Percentiles rank a stretch among this genome's conserved stretches.
phyloP scores from a whole-genome alignment of 2,797 vertebrate species.

The Echeneis naucrates region DNA sequence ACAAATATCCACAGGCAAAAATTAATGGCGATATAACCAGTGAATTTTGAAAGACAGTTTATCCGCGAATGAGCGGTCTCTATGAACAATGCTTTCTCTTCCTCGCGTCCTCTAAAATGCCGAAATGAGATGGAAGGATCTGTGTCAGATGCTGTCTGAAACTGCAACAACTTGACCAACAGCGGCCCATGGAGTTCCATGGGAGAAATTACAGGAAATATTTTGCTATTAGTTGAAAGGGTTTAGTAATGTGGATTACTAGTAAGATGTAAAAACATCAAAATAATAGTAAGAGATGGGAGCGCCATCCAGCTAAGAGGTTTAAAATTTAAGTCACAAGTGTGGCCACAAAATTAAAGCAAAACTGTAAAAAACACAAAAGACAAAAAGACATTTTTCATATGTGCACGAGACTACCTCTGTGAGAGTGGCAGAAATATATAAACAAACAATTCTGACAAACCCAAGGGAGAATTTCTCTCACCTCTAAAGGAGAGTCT shows the following conservation, averaged over 20 bases:
- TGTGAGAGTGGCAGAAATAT: neutral
- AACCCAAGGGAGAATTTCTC: fast-evolving
- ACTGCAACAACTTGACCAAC: conserved; percentile 52
- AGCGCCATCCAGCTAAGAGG: fast-evolving
- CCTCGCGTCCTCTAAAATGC: conserved; percentile 17
- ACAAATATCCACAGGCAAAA: neutral
- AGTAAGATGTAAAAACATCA: neutral
- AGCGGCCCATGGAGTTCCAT: conserved; percentile 65
- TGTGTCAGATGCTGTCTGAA: neutral
- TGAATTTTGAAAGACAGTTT: fast-evolving
- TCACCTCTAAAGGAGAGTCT: too few species aligned
- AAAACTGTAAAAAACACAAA: neutral
- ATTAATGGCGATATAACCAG: neutral
- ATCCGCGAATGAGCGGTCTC: fast-evolving
- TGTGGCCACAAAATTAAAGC: neutral
- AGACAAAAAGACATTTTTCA: neutral
- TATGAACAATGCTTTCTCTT: neutral
- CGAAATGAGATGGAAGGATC: conserved; percentile 16
- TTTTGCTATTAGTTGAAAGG: neutral
- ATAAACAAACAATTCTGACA: neutral
- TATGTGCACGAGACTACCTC: neutral
- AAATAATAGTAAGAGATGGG: neutral
- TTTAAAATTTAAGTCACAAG: too few species aligned
- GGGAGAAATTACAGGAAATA: conserved; percentile 30
- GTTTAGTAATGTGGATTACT: neutral